Base-by-base conservation (phyloP, 2,797 vertebrate species). In the Gallinago solitaria region DNA sequence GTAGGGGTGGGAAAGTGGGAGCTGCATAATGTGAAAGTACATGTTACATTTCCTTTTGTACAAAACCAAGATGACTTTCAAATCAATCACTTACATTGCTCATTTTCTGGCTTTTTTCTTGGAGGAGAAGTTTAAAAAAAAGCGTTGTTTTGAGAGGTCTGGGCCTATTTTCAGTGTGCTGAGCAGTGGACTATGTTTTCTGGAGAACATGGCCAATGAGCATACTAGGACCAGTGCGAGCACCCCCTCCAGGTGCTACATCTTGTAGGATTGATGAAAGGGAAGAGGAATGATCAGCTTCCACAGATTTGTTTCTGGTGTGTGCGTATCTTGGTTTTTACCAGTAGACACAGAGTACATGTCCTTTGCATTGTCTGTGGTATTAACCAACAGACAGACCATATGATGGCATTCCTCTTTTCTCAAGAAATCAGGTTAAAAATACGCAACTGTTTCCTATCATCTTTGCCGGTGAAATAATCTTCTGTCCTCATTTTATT, bases 21-120 rank as follows among this genome's bases (percentile, higher is more conserved):
- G 50, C 48, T 71, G 48, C 5, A 1, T 32, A 30, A 39, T 13
- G 3, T 9, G 8, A 63, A 12, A 0, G 0, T 33, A 11, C 21
- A 7, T 8, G 11, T 57, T 79, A 41, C 32, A 5, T 6, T 28
- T 41, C 13, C 16, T 27, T 16, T 53, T 60, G 19, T 77, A 67
- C 11, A 65, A 79, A 85, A 39, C 0, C 2, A 71, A 87, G 30
- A 18, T 8, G n/a, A 21, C 14, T 35, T 91, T 12, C 45, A 69
- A 57, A 43, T 77, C 33, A n/a, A 33, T 9, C 17, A 43, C 12
- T 70, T n/a, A 14, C 9, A 13, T 39, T 16, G 39, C 32, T 43
- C 20, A 68, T 45, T 48, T 73, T 6, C 6, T 5, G 8, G 27
- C 2, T 5, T 71, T 71, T 79, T 63, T 51, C 47, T 60, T 60